Base-by-base conservation (phyloP, 2,888 invertebrate species). In the Cataglyphis albicans region DNA sequence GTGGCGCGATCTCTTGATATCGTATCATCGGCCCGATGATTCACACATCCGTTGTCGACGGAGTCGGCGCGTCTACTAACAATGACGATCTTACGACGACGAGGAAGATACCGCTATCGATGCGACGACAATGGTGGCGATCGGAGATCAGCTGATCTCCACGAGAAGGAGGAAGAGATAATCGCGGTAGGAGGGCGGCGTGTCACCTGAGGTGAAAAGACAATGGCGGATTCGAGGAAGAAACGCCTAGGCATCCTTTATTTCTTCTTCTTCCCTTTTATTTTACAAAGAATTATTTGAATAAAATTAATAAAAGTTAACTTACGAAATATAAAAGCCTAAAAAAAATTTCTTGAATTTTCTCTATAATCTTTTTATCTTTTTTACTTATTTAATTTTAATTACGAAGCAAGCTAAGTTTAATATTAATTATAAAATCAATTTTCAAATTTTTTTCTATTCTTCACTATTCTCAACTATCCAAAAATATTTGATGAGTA, bases 1-100 rank as follows among this genome's bases (percentile, higher is more conserved):
- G 65, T 65, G 68, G 59, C 75, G 78, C 81, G 68, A 84, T 82
- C 81, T 83, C 83, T 67, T 87, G 88, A 86, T 85, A 84, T 87
- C 86, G 59, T 44, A 61, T 65, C 48, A 70, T 63, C 48, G 38
- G 4, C 2, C 5, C 44, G 72, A 73, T 48, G 76, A 80, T 70
- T 80, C 78, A 78, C 70, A 41, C 41, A 18, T 52, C 75, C 74
- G 70, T 61, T 85, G 81, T 87, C 81, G 74, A 59, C 63, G 73
- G 65, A 76, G 83, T 67, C 80, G 73, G 38, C 84, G 80, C 80
- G 85, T 89, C 82, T 55, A 85, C 74, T 85, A 83, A 84, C 55
- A 55, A 61, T 80, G 82, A 38, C 76, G 55, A 59, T 12, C 25
- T 59, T 59, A 55, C 25, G 63, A 75, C 70, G 82, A 86, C 73